A percentile compares a stretch with the other conserved stretches of the same genome.
phyloP scores from a whole-genome alignment of 92 coral and sea anemone genomes.

The Virgularia gustaviana region DNA sequence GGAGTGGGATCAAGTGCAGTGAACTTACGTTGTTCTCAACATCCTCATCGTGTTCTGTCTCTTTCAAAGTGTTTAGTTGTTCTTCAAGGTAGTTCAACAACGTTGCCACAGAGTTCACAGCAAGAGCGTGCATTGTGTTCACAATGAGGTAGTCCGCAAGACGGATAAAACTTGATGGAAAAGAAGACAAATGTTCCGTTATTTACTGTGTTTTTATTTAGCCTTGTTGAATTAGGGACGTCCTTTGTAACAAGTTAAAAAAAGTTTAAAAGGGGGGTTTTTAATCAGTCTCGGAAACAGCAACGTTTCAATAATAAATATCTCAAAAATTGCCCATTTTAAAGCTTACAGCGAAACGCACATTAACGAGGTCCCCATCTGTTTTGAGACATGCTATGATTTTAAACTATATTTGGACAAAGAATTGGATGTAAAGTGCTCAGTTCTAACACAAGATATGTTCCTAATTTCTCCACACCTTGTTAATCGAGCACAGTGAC shows the following conservation, averaged over 20 bases:
- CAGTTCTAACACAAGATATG: neutral
- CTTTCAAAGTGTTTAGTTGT: constrained; percentile 67
- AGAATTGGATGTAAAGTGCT: no score
- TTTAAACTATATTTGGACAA: neutral
- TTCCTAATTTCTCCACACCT: constrained; percentile 55
- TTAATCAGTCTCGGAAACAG: neutral
- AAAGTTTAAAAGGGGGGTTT: no score
- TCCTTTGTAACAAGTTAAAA: no score
- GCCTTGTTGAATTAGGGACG: no score
- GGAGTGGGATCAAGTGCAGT: neutral
- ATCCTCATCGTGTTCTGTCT: constrained; percentile 60
- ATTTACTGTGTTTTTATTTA: neutral
- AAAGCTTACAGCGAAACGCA: no score
- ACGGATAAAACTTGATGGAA: constrained; percentile 99
- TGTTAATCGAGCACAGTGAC: constrained; percentile 88
- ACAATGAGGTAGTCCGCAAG: constrained; percentile 96
- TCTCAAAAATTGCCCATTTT: no score
- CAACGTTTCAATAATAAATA: neutral
- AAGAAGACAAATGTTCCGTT: neutral
- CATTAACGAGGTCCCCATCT: no score
- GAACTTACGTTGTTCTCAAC: constrained; percentile 43
- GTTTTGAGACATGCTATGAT: no score
- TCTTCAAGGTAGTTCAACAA: constrained; percentile 88
- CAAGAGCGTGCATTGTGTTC: constrained; percentile 98
- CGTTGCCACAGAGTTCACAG: constrained; percentile 99